Percentiles rank a stretch among this genome's conserved stretches.
Conservation (phyloP, 1,140 invertebrate species). For the Saccostrea cuccullata region DNA sequence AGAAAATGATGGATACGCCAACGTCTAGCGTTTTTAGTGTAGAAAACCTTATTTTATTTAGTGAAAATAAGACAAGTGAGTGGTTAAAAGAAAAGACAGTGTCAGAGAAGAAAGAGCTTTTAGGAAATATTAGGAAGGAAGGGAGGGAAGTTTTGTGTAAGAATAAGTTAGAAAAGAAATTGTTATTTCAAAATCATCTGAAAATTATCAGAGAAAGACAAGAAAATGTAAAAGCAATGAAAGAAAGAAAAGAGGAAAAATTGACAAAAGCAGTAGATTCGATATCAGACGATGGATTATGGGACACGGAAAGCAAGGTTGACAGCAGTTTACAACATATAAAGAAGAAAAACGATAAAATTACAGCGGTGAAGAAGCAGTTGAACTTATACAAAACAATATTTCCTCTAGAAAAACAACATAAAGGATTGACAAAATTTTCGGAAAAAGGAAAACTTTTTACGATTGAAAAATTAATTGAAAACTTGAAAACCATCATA, state of each 20-base stretch:
- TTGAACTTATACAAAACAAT: not conserved
- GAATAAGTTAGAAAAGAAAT: not conserved
- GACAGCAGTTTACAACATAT: not conserved
- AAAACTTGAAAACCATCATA: too few relatives aligned
- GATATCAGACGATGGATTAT: not conserved
- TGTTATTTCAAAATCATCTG: not conserved
- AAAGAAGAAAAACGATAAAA: not conserved
- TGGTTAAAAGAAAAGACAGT: not conserved
- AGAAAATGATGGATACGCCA: not conserved
- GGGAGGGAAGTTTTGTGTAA: not conserved
- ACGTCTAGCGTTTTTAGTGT: not conserved
- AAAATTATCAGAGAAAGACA: not conserved
- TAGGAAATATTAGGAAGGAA: not conserved
- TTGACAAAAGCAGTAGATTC: not conserved
- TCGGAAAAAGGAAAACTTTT: too few relatives aligned
- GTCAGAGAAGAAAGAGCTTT: not conserved
- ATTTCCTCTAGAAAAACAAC: too few relatives aligned
- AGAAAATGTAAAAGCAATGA: not conserved
- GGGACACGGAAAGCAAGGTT: not conserved
- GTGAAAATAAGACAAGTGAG: not conserved
- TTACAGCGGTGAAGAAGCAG: not conserved
- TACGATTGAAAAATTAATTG: too few relatives aligned
- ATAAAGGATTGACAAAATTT: too few relatives aligned
- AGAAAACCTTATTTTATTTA: not conserved
- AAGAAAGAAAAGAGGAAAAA: not conserved